Evolutionary conservation across 2,797 vertebrate genomes (phyloP).

Genomic region (Argya squamiceps): DNA sequence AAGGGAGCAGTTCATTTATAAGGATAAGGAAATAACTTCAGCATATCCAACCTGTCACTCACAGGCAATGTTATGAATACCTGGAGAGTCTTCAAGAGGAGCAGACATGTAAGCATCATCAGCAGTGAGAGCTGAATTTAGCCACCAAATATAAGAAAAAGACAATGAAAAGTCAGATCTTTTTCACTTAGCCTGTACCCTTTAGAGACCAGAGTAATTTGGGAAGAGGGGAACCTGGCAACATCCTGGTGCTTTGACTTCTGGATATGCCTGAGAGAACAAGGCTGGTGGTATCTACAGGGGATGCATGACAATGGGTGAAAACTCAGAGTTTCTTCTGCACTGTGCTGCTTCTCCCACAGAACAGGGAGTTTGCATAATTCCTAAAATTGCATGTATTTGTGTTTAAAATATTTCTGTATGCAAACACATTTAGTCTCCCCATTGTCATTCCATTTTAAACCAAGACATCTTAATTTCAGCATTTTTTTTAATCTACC

Average conservation of each 20-base stretch:
- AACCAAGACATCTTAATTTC: not conserved
- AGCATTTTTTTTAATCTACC: not conserved
- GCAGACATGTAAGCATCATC: not conserved
- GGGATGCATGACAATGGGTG: not conserved
- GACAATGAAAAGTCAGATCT: not conserved
- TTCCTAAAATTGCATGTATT: not conserved
- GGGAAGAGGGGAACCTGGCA: not conserved
- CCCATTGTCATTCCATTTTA: not conserved
- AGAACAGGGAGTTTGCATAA: not conserved
- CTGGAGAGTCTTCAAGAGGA: not conserved
- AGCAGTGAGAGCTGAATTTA: fast-evolving
- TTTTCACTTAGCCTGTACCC: not conserved
- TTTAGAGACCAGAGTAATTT: not conserved
- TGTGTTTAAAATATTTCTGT: not conserved
- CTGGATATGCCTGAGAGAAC: not conserved
- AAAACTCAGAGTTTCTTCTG: not conserved
- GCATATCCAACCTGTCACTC: not conserved
- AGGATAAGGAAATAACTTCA: not conserved
- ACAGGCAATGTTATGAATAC: not conserved
- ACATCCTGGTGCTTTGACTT: not conserved
- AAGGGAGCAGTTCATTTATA: not conserved
- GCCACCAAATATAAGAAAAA: not conserved
- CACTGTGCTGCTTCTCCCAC: not conserved
- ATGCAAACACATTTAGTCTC: not conserved
- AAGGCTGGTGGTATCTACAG: not conserved